Evolutionary conservation across 2,888 invertebrate genomes (phyloP), one percentile per base, ranked within the genome.

Genomic region (Podabrus alpinus): DNA sequence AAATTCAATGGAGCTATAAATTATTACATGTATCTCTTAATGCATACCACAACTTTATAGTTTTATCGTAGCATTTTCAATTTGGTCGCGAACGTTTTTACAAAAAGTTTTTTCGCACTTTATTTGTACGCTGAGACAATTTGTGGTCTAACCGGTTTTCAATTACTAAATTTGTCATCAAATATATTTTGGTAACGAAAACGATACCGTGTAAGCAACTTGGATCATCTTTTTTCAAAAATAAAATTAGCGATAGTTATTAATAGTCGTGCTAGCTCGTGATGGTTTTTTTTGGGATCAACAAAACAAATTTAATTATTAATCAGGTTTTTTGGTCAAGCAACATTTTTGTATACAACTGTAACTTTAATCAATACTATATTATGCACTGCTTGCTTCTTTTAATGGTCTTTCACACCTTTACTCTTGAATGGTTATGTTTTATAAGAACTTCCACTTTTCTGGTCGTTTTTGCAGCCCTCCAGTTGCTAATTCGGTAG

Each of bases 101-200:
- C 21, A 64, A 64, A 64, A 64, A 64, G 62, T 19, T 64, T 64
- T 64, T 64, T 64, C 62, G 16, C 62, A 64, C 62, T 64, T 64
- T 64, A 64, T 64, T 64, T 64, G 62, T 64, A 64, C 62, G n/a
- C 13, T 64, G 17, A 19, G 62, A 21, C 62, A 64, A 64, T 64
- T 19, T 19, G 21, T 21, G 62, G 62, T 21, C 62, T n/a, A 21
- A 64, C 62, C 62, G 62, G 62, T 64, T 64, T 64, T 64, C 17
- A 64, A 64, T 64, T 64, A 21, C 62, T 64, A 45, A 45, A 45
- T 45, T 21, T 64, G 17, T 21, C 62, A 64, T 19, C 62, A 64
- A 64, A 64, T 64, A 19, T 64, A 64, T 19, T 64, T 64, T 19
- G 62, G 62, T 21, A 16, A 64, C 21, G 21, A 64, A 64, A 19